Evolutionary conservation across 2,888 invertebrate species (phyloP), one percentile per base, ranked within the genome.

Genomic region (Agrotis puta): DNA sequence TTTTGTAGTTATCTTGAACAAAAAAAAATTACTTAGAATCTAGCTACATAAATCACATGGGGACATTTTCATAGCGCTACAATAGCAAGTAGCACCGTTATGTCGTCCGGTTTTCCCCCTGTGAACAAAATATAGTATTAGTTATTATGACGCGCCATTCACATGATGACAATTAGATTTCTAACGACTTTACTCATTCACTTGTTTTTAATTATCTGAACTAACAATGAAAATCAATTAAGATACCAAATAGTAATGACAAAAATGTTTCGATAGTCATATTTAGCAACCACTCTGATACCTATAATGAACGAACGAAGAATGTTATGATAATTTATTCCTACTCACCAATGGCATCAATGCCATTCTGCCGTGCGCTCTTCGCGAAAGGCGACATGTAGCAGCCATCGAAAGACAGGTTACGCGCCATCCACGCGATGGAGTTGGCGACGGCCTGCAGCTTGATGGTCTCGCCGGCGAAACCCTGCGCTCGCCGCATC

Each of bases 61-160:
- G 74, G 91, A 94, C 93, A 94, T 92, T 89, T 93, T 97, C 96
- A 97, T 97, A 98, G 97, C 91, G 98, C 98, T 96, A 99, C 99
- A 86, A 99, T 98, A 87, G 99, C 99, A 88, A 99, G 97, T 90
- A 99, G 97, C 93, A 99, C 99, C 91, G 99, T 99, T 95, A 99
- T 99, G 96, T 99, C 99, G 94, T 99, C 99, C 77, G 99, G 99
- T 96, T 99, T 99, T 72, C 99, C 99, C 92, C 99, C 99, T 98
- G 97, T 64, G 97, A 97, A 89, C 85, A 92, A 92, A 89, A 56
- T 56, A 47, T 45, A 45, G n/a, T 22, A 64, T 74, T 48, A 83
- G 43, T 56, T 85, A 80, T 84, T 39, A 16, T 45, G 92, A 78
- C 20, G 33, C 20, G 13, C 24, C 39, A 59, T 51, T 67, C 24